Evolutionary conservation across 2,888 invertebrate species (phyloP).

Genomic region (Drosophila melanocephala): DNA sequence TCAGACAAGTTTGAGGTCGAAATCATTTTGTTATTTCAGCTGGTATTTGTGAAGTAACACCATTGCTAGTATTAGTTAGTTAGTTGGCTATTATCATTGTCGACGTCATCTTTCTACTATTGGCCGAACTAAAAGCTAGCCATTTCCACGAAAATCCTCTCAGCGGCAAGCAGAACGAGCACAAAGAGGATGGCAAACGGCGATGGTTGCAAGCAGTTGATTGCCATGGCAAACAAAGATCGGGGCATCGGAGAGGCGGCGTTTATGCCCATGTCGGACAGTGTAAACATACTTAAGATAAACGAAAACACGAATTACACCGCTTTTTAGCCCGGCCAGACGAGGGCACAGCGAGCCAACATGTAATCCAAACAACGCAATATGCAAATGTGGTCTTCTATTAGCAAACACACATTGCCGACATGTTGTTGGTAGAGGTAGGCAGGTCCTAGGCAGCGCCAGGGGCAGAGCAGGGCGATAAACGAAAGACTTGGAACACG

Average conservation of each 20-base stretch:
- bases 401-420: slow-evolving; percentile 47
- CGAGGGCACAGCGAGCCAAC: slow-evolving; percentile 55
- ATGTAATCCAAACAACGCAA: slow-evolving; percentile 61
- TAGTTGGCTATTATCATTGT: slow-evolving; percentile 21
- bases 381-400: slow-evolving; percentile 72
- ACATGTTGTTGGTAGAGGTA: slow-evolving; percentile 40
- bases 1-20: neutral
- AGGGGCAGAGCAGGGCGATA: slow-evolving; percentile 41
- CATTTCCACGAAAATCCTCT: slow-evolving; percentile 69
- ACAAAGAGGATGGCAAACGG: slow-evolving; percentile 43
- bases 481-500: slow-evolving; percentile 77
- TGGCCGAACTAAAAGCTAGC: slow-evolving; percentile 59
- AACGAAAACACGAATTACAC: slow-evolving; percentile 72
- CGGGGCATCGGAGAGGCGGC: slow-evolving; percentile 26
- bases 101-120: slow-evolving; percentile 30
- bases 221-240: slow-evolving; percentile 52
- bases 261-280: slow-evolving; percentile 57
- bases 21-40: slow-evolving; percentile 34
- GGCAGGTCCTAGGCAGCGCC: slow-evolving; percentile 53
- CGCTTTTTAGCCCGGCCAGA: slow-evolving; percentile 56
- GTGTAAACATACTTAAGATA: slow-evolving; percentile 77
- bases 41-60: slow-evolving; percentile 65
- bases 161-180: slow-evolving; percentile 26
- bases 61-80: slow-evolving; percentile 41
- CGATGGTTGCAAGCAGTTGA: slow-evolving; percentile 64